Conservation (phyloP, 2,888 invertebrate species). For the Andrena praecox region DNA sequence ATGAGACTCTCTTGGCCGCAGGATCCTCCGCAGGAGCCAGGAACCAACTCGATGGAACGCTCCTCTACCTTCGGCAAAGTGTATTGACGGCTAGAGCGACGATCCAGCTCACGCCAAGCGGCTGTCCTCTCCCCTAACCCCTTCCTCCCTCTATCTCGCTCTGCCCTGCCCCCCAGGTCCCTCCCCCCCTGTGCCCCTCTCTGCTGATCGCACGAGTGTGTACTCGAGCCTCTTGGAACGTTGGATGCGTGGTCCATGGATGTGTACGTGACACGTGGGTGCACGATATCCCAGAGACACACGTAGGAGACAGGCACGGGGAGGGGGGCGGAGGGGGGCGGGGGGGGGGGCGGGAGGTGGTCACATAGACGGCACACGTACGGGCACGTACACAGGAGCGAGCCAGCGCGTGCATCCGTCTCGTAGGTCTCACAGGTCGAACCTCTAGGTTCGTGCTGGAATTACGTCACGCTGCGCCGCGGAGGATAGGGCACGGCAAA, state of each 20-base stretch:
- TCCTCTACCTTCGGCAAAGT: slow-evolving; percentile 77
- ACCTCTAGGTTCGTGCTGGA: slow-evolving; percentile 73
- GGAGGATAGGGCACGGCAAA: slow-evolving; percentile 74
- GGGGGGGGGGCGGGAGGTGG: background rate
- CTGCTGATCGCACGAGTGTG: slow-evolving; percentile 30
- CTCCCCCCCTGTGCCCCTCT: background rate
- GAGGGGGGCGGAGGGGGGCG: no score
- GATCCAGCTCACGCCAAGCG: slow-evolving; percentile 64
- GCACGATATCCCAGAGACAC: slow-evolving; percentile 38
- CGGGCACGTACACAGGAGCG: slow-evolving; percentile 12
- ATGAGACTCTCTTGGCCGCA: slow-evolving; percentile 75
- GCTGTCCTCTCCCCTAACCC: slow-evolving; percentile 43
- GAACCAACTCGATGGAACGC: slow-evolving; percentile 73
- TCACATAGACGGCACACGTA: slow-evolving; percentile 20
- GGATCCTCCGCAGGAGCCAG: slow-evolving; percentile 72
- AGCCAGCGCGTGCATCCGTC: slow-evolving; percentile 57
- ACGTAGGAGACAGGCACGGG: background rate
- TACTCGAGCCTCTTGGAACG: slow-evolving; percentile 60
- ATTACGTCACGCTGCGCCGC: slow-evolving; percentile 77
- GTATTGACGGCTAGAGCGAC: slow-evolving; percentile 77
- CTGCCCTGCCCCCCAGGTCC: background rate
- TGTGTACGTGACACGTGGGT: slow-evolving; percentile 55
- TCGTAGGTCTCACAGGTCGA: slow-evolving; percentile 69
- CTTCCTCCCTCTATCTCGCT: background rate
- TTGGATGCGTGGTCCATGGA: slow-evolving; percentile 57